A percentile compares a stretch with the other conserved stretches of the same genome.
phyloP scores from a whole-genome alignment of 2,888 invertebrate species.

The Acleris emargana region DNA sequence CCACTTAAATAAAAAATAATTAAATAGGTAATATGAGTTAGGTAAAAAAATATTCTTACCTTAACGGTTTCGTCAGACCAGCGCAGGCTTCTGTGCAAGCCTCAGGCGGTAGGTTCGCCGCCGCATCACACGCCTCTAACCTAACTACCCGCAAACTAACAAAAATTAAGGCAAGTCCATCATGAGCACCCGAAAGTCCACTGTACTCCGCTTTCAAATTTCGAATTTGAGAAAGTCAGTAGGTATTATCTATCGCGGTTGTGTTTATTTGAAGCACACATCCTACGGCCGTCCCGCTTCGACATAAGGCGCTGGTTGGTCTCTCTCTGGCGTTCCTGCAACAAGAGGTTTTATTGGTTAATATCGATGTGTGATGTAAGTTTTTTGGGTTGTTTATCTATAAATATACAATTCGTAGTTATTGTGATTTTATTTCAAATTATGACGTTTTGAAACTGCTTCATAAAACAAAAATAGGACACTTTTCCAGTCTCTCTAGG shows the following conservation, averaged over 20 bases:
- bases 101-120: conserved; percentile 59
- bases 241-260: conserved; percentile 74
- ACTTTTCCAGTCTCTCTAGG: too few species aligned
- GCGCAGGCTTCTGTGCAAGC: conserved; percentile 54
- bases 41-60: conserved; percentile 62
- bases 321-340: conserved; percentile 69
- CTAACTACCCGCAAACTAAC: conserved; percentile 34
- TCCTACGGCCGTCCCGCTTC: conserved; percentile 74
- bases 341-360: conserved; percentile 61
- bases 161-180: conserved; percentile 61
- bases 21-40: too few species aligned
- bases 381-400: too few species aligned
- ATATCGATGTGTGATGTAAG: neutral
- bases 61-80: conserved; percentile 79
- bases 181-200: conserved; percentile 53
- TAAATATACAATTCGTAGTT: too few species aligned
- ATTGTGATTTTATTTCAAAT: too few species aligned
- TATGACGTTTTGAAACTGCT: too few species aligned
- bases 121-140: conserved; percentile 66
- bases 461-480: too few species aligned
- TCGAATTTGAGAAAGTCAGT: conserved; percentile 54
- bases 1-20: too few species aligned
- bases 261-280: conserved; percentile 70
- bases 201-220: conserved; percentile 57
- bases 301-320: conserved; percentile 72